These are phyloP conservation scores for Byasa hedistus DNA, from an alignment of 2,888 invertebrate species.

Conservation along the genomic window DNA sequence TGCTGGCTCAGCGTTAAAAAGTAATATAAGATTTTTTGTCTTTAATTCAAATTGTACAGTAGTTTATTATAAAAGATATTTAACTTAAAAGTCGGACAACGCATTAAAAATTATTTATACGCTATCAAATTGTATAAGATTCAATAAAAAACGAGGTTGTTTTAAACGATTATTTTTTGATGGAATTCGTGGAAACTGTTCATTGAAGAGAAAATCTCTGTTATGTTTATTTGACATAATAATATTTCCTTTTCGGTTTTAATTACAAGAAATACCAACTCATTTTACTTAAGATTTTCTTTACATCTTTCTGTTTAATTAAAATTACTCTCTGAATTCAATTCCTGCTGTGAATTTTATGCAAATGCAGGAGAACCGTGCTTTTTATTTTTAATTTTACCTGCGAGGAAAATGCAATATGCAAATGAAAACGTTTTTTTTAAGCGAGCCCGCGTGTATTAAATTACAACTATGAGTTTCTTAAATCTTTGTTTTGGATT, in stretches of 20 bases:
- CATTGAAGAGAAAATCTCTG: too few relatives aligned
- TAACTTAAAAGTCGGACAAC: too few relatives aligned
- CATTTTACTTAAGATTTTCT: constrained; percentile 20
- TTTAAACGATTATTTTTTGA: too few relatives aligned
- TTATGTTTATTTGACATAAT: too few relatives aligned
- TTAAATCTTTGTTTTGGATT: neutral
- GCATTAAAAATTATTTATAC: too few relatives aligned
- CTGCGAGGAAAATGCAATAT: constrained; percentile 6
- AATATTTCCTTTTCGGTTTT: neutral
- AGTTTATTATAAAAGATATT: too few relatives aligned
- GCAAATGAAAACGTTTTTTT: constrained; percentile 8
- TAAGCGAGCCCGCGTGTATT: neutral
- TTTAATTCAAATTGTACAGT: too few relatives aligned
- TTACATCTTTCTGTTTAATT: constrained; percentile 20
- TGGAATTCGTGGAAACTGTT: too few relatives aligned
- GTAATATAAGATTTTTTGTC: too few relatives aligned
- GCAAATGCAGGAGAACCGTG: constrained; percentile 14
- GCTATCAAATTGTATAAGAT: too few relatives aligned
- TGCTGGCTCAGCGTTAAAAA: too few relatives aligned
- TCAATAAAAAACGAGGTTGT: too few relatives aligned
- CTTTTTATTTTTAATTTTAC: constrained; percentile 8
- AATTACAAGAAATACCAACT: constrained; percentile 17
- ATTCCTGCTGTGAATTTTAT: constrained; percentile 19
- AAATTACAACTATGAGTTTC: neutral
- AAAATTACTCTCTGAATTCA: constrained; percentile 21